These are phyloP conservation scores for Dreissena rostriformis DNA, from an alignment of 1,140 invertebrate species.

Conservation along the genomic window DNA sequence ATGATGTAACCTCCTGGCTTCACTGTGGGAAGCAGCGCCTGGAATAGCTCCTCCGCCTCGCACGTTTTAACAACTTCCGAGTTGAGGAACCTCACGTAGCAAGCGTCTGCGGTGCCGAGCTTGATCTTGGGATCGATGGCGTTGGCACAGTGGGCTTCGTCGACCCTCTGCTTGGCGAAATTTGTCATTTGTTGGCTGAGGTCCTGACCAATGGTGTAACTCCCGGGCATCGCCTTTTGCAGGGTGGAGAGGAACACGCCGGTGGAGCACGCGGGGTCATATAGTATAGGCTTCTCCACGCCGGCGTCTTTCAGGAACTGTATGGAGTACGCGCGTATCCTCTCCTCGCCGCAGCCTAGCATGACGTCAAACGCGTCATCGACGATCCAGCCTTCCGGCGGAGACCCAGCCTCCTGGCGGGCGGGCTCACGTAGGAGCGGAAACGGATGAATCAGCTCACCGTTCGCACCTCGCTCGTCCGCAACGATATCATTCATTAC, in stretches of 20 bases:
- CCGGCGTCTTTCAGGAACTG: constrained; percentile 49
- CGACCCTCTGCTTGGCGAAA: constrained; percentile 61
- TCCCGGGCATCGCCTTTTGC: constrained; percentile 60
- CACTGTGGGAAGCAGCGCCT: constrained; percentile 55
- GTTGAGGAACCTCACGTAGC: constrained; percentile 65
- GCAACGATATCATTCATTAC: constrained; percentile 59
- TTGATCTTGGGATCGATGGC: constrained; percentile 64
- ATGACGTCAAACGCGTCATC: constrained; percentile 66
- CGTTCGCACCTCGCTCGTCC: constrained; percentile 4
- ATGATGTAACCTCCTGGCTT: constrained; percentile 62
- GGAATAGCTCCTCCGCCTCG: constrained; percentile 60
- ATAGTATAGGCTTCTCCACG: constrained; percentile 56
- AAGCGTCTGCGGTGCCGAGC: constrained; percentile 59
- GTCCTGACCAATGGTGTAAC: constrained; percentile 67
- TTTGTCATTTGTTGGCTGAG: constrained; percentile 66
- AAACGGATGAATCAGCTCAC: constrained; percentile 64
- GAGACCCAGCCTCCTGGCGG: constrained; percentile 60
- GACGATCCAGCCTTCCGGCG: constrained; percentile 65
- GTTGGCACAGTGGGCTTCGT: constrained; percentile 66
- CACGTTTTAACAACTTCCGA: constrained; percentile 65
- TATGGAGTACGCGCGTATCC: constrained; percentile 60
- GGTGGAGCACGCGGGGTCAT: constrained; percentile 70
- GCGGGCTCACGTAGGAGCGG: constrained; percentile 59
- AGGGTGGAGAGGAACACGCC: constrained; percentile 65
- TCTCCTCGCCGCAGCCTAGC: constrained; percentile 67